A percentile compares a stretch with the other conserved stretches of the same genome.
Conservation (phyloP, 2,113 vertebrate genomes). For the Gadus chalcogrammus region DNA sequence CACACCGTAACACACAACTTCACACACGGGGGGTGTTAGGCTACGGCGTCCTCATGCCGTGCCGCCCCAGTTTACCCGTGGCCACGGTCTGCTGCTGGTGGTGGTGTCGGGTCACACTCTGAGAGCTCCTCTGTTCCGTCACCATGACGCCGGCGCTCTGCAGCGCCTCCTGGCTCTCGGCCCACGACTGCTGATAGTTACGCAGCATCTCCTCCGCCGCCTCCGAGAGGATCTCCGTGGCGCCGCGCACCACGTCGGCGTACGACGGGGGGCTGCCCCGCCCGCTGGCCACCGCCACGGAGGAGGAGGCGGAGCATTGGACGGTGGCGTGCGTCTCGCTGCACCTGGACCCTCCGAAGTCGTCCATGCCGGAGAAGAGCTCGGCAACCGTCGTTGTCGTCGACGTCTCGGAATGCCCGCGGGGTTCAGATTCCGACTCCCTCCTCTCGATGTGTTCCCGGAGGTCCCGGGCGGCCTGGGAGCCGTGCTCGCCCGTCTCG, state of each 20-base stretch:
- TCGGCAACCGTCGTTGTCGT: conserved; percentile 59
- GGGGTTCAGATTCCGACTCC: conserved; percentile 55
- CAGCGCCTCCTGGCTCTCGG: conserved; percentile 80
- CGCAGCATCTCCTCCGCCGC: conserved; percentile 74
- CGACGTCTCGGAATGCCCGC: conserved; percentile 55
- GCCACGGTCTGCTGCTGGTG: conserved; percentile 69
- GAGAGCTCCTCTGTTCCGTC: conserved; percentile 74
- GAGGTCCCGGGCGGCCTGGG: conserved; percentile 71
- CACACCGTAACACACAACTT: conserved; percentile 6
- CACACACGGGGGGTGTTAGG: conserved; percentile 51
- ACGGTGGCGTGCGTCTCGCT: conserved; percentile 23
- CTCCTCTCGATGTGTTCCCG: conserved; percentile 65
- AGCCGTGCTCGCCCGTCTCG: conserved; percentile 74
- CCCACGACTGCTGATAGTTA: conserved; percentile 86
- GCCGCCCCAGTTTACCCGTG: conserved; percentile 80
- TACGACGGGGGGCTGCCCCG: conserved; percentile 84
- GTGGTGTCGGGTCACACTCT: conserved; percentile 65
- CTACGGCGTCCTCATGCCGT: conserved; percentile 64
- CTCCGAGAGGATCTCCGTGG: conserved; percentile 63
- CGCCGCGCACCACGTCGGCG: conserved; percentile 84
- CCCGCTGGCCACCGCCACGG: conserved; percentile 9
- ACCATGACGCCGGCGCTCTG: conserved; percentile 77
- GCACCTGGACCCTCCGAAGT: conserved; percentile 51
- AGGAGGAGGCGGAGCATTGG: conserved; percentile 58
- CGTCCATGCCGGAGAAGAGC: conserved; percentile 68